Percentiles rank a stretch among this genome's conserved stretches.
These are phyloP conservation scores for Fabriciana adippe DNA, from an alignment of 2,888 invertebrate genomes.

Conservation along the genomic window DNA sequence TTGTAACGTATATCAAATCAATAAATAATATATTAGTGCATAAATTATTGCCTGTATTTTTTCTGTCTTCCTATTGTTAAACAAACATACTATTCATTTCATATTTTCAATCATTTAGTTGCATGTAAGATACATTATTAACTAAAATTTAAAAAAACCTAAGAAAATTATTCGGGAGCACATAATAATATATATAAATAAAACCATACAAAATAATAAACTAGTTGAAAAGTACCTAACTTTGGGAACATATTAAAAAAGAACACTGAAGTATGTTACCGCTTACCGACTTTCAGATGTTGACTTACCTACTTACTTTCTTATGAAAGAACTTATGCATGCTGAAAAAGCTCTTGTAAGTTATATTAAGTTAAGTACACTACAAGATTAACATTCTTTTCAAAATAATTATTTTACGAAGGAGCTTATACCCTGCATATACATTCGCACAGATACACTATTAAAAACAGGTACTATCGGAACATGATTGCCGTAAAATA, in stretches of 20 bases:
- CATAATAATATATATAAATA: not conserved
- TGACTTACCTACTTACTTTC: slow-evolving; percentile 28
- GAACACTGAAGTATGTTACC: slow-evolving; percentile 29
- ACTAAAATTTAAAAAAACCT: too few species aligned
- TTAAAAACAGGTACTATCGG: too few species aligned
- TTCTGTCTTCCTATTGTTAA: too few species aligned
- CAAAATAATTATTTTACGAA: not conserved
- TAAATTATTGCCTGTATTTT: too few species aligned
- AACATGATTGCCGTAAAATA: too few species aligned
- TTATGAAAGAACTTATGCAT: slow-evolving; percentile 32
- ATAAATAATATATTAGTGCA: too few species aligned
- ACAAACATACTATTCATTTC: too few species aligned
- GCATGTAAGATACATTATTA: too few species aligned
- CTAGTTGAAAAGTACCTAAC: slow-evolving; percentile 3
- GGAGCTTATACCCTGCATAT: too few species aligned
- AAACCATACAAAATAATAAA: slow-evolving; percentile 1
- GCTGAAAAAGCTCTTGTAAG: slow-evolving; percentile 17
- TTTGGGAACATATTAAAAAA: slow-evolving; percentile 30
- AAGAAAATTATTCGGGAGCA: not conserved
- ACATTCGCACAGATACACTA: too few species aligned
- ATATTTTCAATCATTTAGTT: too few species aligned
- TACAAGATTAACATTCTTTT: slow-evolving; percentile 5
- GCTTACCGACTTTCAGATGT: slow-evolving; percentile 26
- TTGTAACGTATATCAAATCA: too few species aligned
- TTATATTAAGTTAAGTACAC: slow-evolving; percentile 11